Evolutionary conservation across 1,140 invertebrate genomes (phyloP), one percentile per base, ranked within the genome.

Genomic region (Cydia pomonella): DNA sequence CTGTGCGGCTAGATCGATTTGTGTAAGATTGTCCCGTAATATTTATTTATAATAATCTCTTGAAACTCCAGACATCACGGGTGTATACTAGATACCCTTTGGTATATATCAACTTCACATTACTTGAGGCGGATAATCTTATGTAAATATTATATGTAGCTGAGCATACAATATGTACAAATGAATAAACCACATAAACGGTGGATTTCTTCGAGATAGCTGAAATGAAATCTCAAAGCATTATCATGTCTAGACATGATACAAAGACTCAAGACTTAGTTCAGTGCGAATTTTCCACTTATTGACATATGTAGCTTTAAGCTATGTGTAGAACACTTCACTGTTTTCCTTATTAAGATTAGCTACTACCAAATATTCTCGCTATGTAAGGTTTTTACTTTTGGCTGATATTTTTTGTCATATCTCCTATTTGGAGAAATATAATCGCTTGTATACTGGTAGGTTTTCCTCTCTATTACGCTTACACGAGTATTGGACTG

Each of bases 221-320:
- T 59, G 18, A 23, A 23, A n/a, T 18, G 53, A 59, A 59, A 23
- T 59, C n/a, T 23, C 10, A 59, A 59, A 12, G 16, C 6, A 53
- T 59, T 59, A 59, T 59, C 53, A 23, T 59, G 53, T 59, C 53
- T 59, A 59, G 53, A 59, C 53, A 13, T 44, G 41, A 44, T 44
- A 44, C 41, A 12, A 44, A 44, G 1, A 44, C 41, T 44, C 41
- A 16, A 16, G 41, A 44, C 41, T 44, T 44, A 44, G 41, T 1
- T 44, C 13, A 44, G 3, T 10, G 33, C 9, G 12, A 44, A 16
- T 44, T 13, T 44, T 44, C 41, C 13, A 44, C 12, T 44, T 44
- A n/a, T 53, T 18, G 50, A 18, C n/a, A 53, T 53, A 44, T 44
- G 41, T 44, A 44, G 41, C 41, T 44, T 44, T 44, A 44, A 44